Evolutionary conservation across 2,888 invertebrate species (phyloP).

Genomic region (Nephrotoma guestfalica): DNA sequence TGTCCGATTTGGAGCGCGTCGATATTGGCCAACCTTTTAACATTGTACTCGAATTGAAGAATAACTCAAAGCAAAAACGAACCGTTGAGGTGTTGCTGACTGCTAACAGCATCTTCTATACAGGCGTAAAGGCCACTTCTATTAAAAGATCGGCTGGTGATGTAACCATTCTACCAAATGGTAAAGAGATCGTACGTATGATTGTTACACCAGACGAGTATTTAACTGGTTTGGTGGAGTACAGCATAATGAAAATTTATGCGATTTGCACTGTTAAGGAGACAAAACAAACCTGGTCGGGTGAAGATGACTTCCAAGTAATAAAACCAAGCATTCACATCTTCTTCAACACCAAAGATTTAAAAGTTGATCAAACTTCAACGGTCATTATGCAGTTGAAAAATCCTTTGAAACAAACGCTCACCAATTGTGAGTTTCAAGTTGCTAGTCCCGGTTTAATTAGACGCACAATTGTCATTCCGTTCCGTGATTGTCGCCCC

Average conservation of each 20-base stretch:
- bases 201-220: slow-evolving; percentile 53
- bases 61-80: slow-evolving; percentile 40
- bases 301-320: slow-evolving; percentile 69
- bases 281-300: slow-evolving; percentile 69
- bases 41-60: slow-evolving; percentile 49
- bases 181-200: slow-evolving; percentile 42
- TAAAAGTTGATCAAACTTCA: slow-evolving; percentile 39
- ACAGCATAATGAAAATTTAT: slow-evolving; percentile 59
- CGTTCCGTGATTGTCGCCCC: slow-evolving; percentile 41
- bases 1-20: slow-evolving; percentile 51
- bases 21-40: slow-evolving; percentile 54
- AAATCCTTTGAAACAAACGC: slow-evolving; percentile 49
- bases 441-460: slow-evolving; percentile 54
- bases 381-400: slow-evolving; percentile 43
- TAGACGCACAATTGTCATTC: slow-evolving; percentile 39
- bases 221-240: slow-evolving; percentile 59
- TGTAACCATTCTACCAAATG: slow-evolving; percentile 44
- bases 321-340: slow-evolving; percentile 55
- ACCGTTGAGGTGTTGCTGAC: slow-evolving; percentile 51
- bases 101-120: slow-evolving; percentile 60
- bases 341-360: slow-evolving; percentile 46
- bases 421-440: slow-evolving; percentile 54
- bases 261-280: slow-evolving; percentile 65
- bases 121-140: slow-evolving; percentile 53
- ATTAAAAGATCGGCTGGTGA: slow-evolving; percentile 54